Conservation (phyloP, 1,140 invertebrate species). For the Camponotus pennsylvanicus region DNA sequence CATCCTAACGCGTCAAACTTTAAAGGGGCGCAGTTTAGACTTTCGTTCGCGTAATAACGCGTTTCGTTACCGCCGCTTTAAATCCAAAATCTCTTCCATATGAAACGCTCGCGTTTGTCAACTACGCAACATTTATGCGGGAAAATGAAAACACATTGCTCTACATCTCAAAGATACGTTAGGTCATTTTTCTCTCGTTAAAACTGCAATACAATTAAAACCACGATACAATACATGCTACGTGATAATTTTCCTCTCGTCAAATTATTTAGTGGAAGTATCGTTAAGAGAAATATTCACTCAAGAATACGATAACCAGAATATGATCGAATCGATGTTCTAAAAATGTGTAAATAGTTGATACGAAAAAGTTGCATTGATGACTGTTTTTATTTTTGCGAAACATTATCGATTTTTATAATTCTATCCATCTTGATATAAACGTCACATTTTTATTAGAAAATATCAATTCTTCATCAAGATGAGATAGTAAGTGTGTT, state of each 20-base stretch:
- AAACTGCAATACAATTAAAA: not conserved
- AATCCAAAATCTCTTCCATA: constrained; percentile 51
- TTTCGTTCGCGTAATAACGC: constrained; percentile 65
- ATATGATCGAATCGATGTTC: constrained; percentile 37
- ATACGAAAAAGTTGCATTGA: not conserved
- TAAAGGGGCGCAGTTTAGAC: constrained; percentile 49
- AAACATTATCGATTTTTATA: not conserved
- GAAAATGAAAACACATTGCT: not conserved
- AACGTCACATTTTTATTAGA: constrained; percentile 9
- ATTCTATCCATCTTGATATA: not conserved
- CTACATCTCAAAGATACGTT: not conserved
- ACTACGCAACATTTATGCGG: not conserved
- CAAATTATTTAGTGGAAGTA: not conserved
- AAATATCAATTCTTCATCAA: constrained; percentile 27
- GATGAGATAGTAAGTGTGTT: constrained; percentile 2
- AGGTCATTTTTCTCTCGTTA: constrained; percentile 3
- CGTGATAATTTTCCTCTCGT: not conserved
- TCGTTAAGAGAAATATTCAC: not conserved
- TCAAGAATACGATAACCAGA: not conserved
- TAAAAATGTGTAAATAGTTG: constrained; percentile 14
- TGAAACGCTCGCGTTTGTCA: constrained; percentile 3
- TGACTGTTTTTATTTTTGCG: not conserved
- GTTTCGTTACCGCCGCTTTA: constrained; percentile 62
- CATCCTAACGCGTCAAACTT: constrained; percentile 60
- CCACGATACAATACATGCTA: not conserved